Evolutionary conservation across 1,140 invertebrate species (phyloP).

Genomic region (Drosophila setifemur): DNA sequence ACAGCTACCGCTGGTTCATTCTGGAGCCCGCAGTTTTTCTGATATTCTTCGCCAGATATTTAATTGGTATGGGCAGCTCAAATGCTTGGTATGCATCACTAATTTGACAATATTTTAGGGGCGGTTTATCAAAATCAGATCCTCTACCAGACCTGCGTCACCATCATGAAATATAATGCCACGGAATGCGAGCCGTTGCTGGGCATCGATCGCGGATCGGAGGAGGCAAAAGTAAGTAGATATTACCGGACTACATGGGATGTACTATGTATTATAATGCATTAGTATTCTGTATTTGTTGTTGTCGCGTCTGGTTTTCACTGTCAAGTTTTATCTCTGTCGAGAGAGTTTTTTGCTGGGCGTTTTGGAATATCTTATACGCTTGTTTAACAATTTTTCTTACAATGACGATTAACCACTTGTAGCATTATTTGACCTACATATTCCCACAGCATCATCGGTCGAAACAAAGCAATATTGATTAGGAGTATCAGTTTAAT

Average conservation of each 20-base stretch:
- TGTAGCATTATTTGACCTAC: conserved; percentile 18
- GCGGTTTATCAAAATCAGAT: conserved; percentile 78
- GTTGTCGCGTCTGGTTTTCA: conserved; percentile 3
- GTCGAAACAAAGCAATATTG: background rate
- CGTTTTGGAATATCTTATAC: background rate
- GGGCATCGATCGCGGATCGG: conserved; percentile 68
- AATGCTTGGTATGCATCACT: background rate
- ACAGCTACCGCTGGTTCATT: conserved; percentile 60
- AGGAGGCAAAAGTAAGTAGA: conserved; percentile 65
- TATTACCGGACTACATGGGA: background rate
- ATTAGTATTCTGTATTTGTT: background rate
- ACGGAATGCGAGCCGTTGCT: conserved; percentile 66
- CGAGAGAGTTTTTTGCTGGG: background rate
- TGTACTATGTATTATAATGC: background rate
- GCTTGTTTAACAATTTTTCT: background rate
- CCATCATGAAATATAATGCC: conserved; percentile 63
- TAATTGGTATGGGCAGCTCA: conserved; percentile 47
- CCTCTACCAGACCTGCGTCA: conserved; percentile 74
- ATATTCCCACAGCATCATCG: background rate
- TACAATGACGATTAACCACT: background rate
- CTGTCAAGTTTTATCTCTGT: conserved; percentile 8
- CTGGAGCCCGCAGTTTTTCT: conserved; percentile 77
- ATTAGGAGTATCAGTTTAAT: conserved; percentile 5
- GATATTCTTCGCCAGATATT: conserved; percentile 69
- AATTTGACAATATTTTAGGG: conserved; percentile 35